Conservation (phyloP, 2,888 invertebrate genomes). For the Melieria omissa region DNA sequence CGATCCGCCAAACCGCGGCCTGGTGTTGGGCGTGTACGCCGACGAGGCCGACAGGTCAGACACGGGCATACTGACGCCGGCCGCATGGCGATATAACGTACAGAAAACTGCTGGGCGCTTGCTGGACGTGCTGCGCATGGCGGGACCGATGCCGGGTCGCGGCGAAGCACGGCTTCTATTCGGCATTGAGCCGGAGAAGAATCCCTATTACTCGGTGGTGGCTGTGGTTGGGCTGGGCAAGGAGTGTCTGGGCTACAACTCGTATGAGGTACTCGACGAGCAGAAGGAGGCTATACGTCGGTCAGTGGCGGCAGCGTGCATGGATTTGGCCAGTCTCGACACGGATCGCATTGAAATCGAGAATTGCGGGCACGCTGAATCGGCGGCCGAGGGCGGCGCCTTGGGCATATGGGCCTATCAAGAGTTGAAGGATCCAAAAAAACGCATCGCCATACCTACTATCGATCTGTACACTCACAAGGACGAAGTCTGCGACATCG, state of each 20-base stretch:
- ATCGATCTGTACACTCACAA: constrained; percentile 70
- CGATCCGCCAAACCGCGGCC: constrained; percentile 66
- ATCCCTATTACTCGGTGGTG: constrained; percentile 71
- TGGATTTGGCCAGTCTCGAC: constrained; percentile 69
- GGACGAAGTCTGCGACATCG: constrained; percentile 74
- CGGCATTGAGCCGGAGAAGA: constrained; percentile 70
- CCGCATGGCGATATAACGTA: constrained; percentile 72
- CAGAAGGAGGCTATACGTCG: constrained; percentile 79
- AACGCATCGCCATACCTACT: constrained; percentile 53
- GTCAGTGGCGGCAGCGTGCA: constrained; percentile 74
- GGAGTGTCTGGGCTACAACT: constrained; percentile 75
- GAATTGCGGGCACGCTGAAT: constrained; percentile 79
- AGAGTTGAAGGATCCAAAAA: constrained; percentile 62
- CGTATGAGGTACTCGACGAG: constrained; percentile 78
- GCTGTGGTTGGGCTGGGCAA: constrained; percentile 81
- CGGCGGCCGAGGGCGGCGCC: constrained; percentile 81
- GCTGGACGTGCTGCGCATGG: constrained; percentile 69
- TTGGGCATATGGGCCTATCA: constrained; percentile 78
- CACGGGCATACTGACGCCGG: constrained; percentile 72
- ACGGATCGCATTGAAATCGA: constrained; percentile 76
- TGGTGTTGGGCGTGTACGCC: constrained; percentile 74
- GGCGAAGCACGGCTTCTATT: constrained; percentile 74
- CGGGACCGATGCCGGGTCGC: constrained; percentile 68
- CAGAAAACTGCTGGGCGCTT: constrained; percentile 69
- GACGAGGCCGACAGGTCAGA: constrained; percentile 70